These are phyloP conservation scores for Onychorhynchus coronatus DNA, from an alignment of 2,113 vertebrate genomes.

Conservation along the genomic window DNA sequence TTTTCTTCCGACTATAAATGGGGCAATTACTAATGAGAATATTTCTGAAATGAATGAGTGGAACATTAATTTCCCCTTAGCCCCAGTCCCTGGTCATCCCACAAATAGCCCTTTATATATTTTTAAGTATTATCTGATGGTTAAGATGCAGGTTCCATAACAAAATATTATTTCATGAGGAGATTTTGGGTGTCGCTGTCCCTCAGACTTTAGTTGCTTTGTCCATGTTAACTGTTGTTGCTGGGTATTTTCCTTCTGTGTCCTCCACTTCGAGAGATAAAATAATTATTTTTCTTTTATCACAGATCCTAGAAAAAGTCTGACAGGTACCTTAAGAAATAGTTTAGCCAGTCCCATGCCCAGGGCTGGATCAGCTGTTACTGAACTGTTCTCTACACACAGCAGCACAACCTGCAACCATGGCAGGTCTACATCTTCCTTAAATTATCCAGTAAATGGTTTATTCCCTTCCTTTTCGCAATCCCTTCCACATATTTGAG, in stretches of 20 bases:
- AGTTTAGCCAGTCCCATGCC: not conserved
- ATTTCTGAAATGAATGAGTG: slow-evolving; percentile 64
- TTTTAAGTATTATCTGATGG: not conserved
- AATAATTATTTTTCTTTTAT: not conserved
- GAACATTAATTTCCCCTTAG: slow-evolving; percentile 48
- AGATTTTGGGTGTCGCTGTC: not conserved
- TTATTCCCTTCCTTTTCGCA: not conserved
- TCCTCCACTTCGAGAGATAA: not conserved
- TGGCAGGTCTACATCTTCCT: not conserved
- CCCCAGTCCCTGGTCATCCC: not conserved
- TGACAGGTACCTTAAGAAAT: not conserved
- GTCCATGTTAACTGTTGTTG: not conserved
- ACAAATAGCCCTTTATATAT: not conserved
- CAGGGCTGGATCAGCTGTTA: not conserved
- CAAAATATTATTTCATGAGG: not conserved
- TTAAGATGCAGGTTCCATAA: not conserved
- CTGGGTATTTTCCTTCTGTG: not conserved
- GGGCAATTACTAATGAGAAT: slow-evolving; percentile 40
- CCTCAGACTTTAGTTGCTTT: not conserved
- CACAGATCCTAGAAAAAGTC: not conserved
- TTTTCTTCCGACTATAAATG: slow-evolving; percentile 58
- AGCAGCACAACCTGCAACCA: not conserved
- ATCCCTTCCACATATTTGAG: slow-evolving; percentile 2
- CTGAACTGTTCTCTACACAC: not conserved
- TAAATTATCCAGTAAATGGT: not conserved